Conservation (phyloP, 2,113 vertebrate genomes). For the Anoura caudifer region DNA sequence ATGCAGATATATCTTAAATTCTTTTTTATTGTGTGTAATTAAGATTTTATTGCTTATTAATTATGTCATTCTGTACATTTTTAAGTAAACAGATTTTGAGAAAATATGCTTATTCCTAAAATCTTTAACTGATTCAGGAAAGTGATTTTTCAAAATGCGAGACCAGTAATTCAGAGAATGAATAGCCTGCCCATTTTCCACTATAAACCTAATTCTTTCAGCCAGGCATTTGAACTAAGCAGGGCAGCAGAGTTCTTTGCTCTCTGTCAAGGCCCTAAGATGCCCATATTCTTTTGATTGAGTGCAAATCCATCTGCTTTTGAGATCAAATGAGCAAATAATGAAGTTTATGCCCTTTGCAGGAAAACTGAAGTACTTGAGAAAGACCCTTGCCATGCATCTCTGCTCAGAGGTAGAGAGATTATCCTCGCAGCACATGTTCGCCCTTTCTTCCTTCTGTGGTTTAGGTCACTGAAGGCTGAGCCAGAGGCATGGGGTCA, state of each 20-base stretch:
- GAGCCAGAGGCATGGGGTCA: neutral
- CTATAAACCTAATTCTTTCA: neutral
- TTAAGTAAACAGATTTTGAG: neutral
- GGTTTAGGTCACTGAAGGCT: neutral
- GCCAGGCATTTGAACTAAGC: neutral
- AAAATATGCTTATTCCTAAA: neutral
- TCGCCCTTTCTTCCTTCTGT: neutral
- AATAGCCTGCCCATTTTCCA: neutral
- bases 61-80: neutral
- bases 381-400: neutral
- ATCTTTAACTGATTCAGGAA: neutral
- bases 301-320: neutral
- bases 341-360: neutral
- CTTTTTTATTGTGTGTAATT: neutral
- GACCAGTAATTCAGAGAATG: neutral
- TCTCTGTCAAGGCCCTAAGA: neutral
- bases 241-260: neutral
- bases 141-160: neutral
- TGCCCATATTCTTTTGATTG: neutral
- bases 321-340: constrained; percentile 26
- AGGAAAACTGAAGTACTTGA: neutral
- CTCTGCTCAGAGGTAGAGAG: neutral
- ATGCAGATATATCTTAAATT: neutral
- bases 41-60: neutral
- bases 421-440: rapidly evolving